Base-by-base conservation (phyloP, 2,888 invertebrate genomes). In the Teinopalpus imperialis region DNA sequence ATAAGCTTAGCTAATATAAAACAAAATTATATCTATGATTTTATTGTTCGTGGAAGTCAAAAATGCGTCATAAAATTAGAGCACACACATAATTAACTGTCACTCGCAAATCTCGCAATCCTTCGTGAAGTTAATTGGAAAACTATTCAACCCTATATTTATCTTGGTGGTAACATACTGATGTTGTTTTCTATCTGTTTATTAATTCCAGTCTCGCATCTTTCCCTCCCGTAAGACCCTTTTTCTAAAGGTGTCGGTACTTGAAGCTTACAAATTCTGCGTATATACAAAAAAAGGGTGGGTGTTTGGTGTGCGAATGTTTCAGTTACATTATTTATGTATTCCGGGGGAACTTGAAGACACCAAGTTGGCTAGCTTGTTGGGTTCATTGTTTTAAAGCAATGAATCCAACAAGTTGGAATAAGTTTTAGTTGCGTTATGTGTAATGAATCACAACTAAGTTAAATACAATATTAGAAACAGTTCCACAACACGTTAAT, bases 161-260 rank as follows among this genome's bases (percentile, higher is more conserved):
- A 46, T 10, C 23, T 9, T 5, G 5, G 12, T 23, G 3, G n/a
- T 31, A 37, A 59, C 61, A 67, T 65, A 61, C 53, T 54, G 39
- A 58, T 60, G 66, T 68, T 70, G 66, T 75, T 74, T 71, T 54
- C 56, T 57, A 45, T 57, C 66, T 66, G 49, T 56, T 76, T 78
- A 71, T 64, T 65, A 74, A 79, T 80, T 80, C 79, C 46, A 46
- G 48, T 58, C 75, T 57, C 77, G 74, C 69, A 40, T 54, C 54
- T 52, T 61, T 59, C 60, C 54, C 51, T 49, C 49, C 49, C n/a
- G 37, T 41, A 51, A 49, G 57, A 51, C 59, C 57, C 61, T 64
- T 67, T 66, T 56, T 57, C 29, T 29, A 32, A 52, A 56, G 53
- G 57, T 57, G 51, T 51, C 43, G 45, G 39, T 26, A 31, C 35